phyloP scores from a whole-genome alignment of 2,797 vertebrate genomes.

The Pipistrellus nathusii region DNA sequence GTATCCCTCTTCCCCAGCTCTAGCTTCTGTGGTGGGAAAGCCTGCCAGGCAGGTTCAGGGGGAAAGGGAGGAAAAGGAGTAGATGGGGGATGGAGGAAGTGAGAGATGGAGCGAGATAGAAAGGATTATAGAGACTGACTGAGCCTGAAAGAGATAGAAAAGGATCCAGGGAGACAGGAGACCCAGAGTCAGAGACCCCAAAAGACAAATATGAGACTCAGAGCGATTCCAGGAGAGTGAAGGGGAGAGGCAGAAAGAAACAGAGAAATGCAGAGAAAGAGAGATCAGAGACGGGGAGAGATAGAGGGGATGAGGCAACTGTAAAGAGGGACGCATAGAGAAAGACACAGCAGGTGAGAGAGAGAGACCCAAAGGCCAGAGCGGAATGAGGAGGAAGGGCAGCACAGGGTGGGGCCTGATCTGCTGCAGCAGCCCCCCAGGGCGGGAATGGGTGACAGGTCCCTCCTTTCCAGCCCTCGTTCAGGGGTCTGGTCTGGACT shows the following conservation, averaged over 20 bases:
- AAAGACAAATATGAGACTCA: not conserved
- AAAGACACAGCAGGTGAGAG: not conserved
- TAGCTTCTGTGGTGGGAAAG: not conserved
- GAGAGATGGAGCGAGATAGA: not conserved
- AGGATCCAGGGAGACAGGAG: not conserved
- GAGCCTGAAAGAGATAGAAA: not conserved
- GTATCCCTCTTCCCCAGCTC: not conserved
- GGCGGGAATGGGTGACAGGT: not conserved
- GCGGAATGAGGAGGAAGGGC: not conserved
- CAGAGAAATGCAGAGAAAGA: not conserved
- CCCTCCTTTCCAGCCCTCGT: not conserved
- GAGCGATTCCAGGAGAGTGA: not conserved
- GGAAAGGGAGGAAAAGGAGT: not conserved
- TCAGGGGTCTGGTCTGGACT: not conserved
- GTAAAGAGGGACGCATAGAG: not conserved
- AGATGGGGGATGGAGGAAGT: not conserved
- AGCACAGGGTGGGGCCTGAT: slow-evolving; percentile 52
- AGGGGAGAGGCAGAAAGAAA: not conserved
- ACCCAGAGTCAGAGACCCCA: not conserved
- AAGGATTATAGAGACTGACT: not conserved
- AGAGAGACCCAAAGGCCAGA: not conserved
- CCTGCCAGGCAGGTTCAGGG: slow-evolving; percentile 10
- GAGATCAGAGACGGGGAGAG: not conserved
- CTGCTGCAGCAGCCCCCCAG: not conserved
- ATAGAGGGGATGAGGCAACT: not conserved